A percentile compares a stretch with the other conserved stretches of the same genome.
phyloP scores from a whole-genome alignment of 2,113 vertebrate species.

The Axis porcinus region DNA sequence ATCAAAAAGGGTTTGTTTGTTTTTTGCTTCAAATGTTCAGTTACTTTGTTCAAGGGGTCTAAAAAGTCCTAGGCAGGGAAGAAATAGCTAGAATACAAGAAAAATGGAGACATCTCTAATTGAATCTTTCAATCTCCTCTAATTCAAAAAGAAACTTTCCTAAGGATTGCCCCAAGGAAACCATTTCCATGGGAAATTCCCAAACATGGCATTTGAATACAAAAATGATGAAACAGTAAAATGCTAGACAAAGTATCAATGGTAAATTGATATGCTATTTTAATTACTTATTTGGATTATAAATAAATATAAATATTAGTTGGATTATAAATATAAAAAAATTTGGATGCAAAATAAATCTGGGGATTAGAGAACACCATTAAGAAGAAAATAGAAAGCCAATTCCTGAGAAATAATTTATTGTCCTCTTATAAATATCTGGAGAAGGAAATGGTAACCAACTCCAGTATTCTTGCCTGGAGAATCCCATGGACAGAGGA shows the following conservation, averaged over 20 bases:
- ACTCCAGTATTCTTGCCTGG: not conserved
- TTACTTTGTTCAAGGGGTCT: not conserved
- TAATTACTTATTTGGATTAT: not conserved
- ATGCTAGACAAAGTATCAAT: not conserved
- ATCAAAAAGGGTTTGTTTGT: not conserved
- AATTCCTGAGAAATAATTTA: not conserved
- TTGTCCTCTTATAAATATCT: not conserved
- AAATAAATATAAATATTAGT: not conserved
- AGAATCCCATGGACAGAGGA: not conserved
- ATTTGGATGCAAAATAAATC: not conserved
- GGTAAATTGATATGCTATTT: not conserved
- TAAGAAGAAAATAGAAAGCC: not conserved
- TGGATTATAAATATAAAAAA: not conserved
- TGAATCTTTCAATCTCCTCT: not conserved
- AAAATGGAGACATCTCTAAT: not conserved
- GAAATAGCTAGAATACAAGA: not conserved
- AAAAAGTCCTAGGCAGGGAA: not conserved
- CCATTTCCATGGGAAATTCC: not conserved
- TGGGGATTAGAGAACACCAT: not conserved
- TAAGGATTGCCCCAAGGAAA: not conserved
- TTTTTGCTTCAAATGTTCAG: not conserved
- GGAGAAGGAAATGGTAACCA: not conserved
- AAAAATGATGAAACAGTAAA: not conserved
- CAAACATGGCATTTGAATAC: not conserved
- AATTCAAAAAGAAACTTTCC: not conserved